Evolutionary conservation across 2,113 vertebrate genomes (phyloP), one percentile per base, ranked within the genome.

Genomic region (Aix galericulata): DNA sequence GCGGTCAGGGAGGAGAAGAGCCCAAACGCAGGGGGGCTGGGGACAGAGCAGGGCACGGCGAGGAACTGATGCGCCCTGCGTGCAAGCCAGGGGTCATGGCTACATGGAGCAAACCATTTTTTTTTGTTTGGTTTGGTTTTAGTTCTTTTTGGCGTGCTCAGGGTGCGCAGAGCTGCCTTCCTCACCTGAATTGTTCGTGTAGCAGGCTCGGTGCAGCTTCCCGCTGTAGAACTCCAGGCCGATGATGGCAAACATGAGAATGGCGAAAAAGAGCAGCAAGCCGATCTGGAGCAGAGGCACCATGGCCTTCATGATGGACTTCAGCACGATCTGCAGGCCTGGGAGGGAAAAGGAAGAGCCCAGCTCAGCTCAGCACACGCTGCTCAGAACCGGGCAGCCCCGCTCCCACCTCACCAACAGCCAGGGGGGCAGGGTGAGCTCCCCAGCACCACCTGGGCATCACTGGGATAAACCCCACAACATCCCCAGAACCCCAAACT

Each of bases 261-360:
- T 99, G 22, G 99, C 99, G 29, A 99, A 99, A 96, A 99, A 99
- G 72, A 99, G 99, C 83, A 99, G 98, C 92, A 99, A 98, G 75
- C 99, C 99, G 0, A 99, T 99, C 98, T 99, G 99, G 77, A 99
- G 98, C 58, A 99, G 98, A 71, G 99, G 99, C 74, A 99, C 99
- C 99, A 99, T 99, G 82, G 99, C 99, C 98, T 99, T 99, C 99
- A 99, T 99, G 94, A 99, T 99, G 83, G 99, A 99, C 97, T 99
- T 99, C 95, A 99, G 88, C 72, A 99, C 99, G 15, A 99, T 99
- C 98, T 99, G 99, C 79, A 99, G 97, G 97, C 99, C 99, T 99
- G 78, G 31, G 29, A 62, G 23, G 22, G 64, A 59, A 73, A 46
- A 77, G 15, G 86, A 76, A 80, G 9, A 50, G 9, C 23, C 38